Conservation (phyloP, 1,140 invertebrate genomes). For the Planococcus citri region DNA sequence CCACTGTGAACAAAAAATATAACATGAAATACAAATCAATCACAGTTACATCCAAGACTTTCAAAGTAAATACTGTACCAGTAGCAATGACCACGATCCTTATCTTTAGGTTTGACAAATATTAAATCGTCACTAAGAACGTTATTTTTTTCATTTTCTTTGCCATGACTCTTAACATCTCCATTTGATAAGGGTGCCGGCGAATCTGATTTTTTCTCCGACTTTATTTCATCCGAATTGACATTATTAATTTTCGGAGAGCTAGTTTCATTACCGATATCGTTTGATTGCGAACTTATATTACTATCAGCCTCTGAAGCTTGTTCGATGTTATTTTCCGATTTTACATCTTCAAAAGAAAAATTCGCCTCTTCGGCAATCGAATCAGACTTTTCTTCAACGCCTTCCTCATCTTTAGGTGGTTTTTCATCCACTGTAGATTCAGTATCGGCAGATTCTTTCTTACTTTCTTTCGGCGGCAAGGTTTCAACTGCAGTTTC, state of each 20-base stretch:
- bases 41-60: neutral
- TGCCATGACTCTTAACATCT: neutral
- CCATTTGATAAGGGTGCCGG: neutral
- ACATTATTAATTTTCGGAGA: neutral
- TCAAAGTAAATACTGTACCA: neutral
- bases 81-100: slow-evolving; percentile 9
- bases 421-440: neutral
- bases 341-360: neutral
- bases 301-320: neutral
- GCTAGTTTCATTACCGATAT: neutral
- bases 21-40: neutral
- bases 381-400: neutral
- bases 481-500: neutral
- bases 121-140: neutral
- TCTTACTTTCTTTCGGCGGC: neutral
- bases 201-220: neutral
- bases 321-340: neutral
- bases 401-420: neutral
- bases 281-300: neutral
- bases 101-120: slow-evolving; percentile 12
- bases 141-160: slow-evolving; percentile 4
- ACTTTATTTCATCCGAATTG: neutral
- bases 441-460: too few relatives aligned
- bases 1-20: slow-evolving; percentile 41
- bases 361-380: neutral